phyloP scores from a whole-genome alignment of 2,888 invertebrate genomes.

The Sclerodermus sp. region DNA sequence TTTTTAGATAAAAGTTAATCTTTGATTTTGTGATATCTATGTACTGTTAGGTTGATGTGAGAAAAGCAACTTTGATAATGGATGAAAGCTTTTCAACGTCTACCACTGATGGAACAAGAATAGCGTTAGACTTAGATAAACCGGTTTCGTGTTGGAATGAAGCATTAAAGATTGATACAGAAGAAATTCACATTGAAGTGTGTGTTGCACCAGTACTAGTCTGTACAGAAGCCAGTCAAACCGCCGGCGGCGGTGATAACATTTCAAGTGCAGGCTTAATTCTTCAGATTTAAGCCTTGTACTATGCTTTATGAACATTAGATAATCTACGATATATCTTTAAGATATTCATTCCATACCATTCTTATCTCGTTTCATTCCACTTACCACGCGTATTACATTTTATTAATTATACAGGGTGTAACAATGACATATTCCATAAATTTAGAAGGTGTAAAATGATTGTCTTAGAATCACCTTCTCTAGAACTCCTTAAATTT shows the following conservation, averaged over 20 bases:
- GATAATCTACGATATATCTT: too few relatives aligned
- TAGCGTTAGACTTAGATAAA: conserved; percentile 68
- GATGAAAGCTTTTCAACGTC: conserved; percentile 84
- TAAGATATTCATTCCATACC: too few relatives aligned
- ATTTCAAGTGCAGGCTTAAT: conserved; percentile 86
- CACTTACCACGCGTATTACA: too few relatives aligned
- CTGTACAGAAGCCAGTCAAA: conserved; percentile 78
- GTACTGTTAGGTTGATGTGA: conserved; percentile 58
- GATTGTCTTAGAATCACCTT: too few relatives aligned
- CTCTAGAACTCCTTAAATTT: too few relatives aligned
- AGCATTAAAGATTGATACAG: conserved; percentile 56
- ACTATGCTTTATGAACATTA: not conserved
- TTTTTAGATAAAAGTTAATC: too few relatives aligned
- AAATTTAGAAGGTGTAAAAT: too few relatives aligned
- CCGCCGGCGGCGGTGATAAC: conserved; percentile 86
- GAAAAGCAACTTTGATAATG: conserved; percentile 68
- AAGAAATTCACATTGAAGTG: conserved; percentile 62
- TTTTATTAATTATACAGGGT: too few relatives aligned
- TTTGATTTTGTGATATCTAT: conserved; percentile 1
- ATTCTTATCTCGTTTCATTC: too few relatives aligned
- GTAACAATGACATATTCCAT: too few relatives aligned
- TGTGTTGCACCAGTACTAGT: conserved; percentile 84
- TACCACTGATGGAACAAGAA: conserved; percentile 61
- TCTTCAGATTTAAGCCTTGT: conserved; percentile 62
- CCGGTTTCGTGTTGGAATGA: conserved; percentile 86